Base-by-base conservation (phyloP, 2,888 invertebrate genomes). In the Melolontha melolontha region DNA sequence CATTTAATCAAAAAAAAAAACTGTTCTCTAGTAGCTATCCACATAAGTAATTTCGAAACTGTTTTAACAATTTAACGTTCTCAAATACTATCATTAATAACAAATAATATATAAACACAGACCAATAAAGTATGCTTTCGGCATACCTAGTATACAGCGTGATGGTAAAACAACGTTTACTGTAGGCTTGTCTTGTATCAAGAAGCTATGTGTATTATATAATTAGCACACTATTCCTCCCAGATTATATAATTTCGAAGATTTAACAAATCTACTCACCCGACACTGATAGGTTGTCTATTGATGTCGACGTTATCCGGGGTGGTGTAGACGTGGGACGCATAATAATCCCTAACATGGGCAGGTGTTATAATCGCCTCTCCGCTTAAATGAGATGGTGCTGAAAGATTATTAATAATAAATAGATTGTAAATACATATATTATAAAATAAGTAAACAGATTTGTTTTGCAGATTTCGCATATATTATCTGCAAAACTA, bases 221-320 rank as follows among this genome's bases (percentile, higher is more conserved):
- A 62, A 63, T 64, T 67, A 67, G 63, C 63, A 67, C 63, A 29
- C 29, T 51, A 29, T 49, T 55, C 14, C 22, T 39, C 34, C 64
- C 11, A 17, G 50, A 14, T 34, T 62, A 62, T 34, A 10, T 49
- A 55, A 54, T 12, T 12, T 14, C n/a, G 42, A 52, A 1, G 1
- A 49, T 44, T 39, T 22, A 49, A 11, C 8, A 57, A 40, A 14
- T 17, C 16, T 22, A 84, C 87, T 84, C 85, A 90, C 89, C 89
- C 89, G 75, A 88, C 87, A 78, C 89, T 89, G 63, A 89, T 85
- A 12, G 89, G 89, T 74, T 88, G 89, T 70, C 87, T 83, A 66
- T 86, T 85, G 72, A 89, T 88, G 76, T 87, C 86, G n/a, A 89
- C 84, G 79, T 90, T 89, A 76, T 89, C 89, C 5, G 85, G 84